Evolutionary conservation across 2,888 invertebrate genomes (phyloP).

Genomic region (Drosophila nr. perissopoda): DNA sequence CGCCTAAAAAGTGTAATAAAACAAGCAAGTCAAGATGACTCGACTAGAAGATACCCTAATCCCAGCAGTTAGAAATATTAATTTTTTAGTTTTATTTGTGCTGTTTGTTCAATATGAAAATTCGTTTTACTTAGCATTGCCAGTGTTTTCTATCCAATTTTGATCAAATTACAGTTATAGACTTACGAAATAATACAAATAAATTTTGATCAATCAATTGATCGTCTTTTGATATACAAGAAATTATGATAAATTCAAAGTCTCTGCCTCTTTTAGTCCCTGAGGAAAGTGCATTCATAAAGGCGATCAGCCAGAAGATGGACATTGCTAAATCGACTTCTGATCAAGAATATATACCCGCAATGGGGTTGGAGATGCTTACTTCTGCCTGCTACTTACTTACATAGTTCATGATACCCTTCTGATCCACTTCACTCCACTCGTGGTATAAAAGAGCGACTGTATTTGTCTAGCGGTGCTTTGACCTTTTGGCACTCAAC

Average conservation of each 20-base stretch:
- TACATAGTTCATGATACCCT: neutral
- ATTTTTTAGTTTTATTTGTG: too few species aligned
- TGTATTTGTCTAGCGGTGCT: slow-evolving; percentile 37
- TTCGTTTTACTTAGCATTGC: too few species aligned
- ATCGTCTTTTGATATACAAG: neutral
- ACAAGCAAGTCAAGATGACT: slow-evolving; percentile 17
- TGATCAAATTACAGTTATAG: too few species aligned
- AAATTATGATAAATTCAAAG: too few species aligned
- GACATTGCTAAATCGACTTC: too few species aligned
- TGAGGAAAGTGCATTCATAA: too few species aligned
- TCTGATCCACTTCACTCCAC: neutral
- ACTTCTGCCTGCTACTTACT: neutral
- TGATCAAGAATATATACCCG: neutral
- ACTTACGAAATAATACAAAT: too few species aligned
- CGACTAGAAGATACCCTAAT: neutral
- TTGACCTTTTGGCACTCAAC: slow-evolving; percentile 49
- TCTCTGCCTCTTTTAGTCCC: too few species aligned
- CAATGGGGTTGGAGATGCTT: neutral
- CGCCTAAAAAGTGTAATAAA: slow-evolving; percentile 40
- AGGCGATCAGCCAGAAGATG: too few species aligned
- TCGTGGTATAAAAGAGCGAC: slow-evolving; percentile 2
- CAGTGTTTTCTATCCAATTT: too few species aligned
- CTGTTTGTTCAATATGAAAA: too few species aligned
- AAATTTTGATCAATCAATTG: too few species aligned
- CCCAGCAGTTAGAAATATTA: neutral